Conservation (phyloP, 2,888 invertebrate genomes). For the Drymonia ruficornis region DNA sequence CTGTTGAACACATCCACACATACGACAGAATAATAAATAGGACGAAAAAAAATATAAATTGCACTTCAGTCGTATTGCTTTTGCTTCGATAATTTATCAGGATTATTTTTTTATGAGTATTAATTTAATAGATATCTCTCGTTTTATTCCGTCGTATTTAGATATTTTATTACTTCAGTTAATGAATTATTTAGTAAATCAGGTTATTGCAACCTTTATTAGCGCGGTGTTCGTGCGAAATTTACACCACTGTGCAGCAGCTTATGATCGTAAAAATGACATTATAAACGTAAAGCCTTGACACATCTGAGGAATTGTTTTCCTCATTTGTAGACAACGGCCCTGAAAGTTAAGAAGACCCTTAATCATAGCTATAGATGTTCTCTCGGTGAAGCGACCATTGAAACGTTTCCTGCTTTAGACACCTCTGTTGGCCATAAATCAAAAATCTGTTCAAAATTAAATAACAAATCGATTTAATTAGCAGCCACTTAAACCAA, state of each 20-base stretch:
- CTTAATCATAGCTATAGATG: constrained; percentile 51
- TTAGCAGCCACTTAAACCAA: constrained; percentile 3
- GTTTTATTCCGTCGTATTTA: not conserved
- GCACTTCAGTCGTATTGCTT: not conserved
- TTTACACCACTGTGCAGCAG: constrained; percentile 34
- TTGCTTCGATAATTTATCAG: not conserved
- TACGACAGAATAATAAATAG: not conserved
- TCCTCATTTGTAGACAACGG: constrained; percentile 66
- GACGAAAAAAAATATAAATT: not conserved
- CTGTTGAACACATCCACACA: not conserved
- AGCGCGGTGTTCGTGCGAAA: constrained; percentile 8
- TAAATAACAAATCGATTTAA: constrained; percentile 25
- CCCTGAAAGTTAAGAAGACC: constrained; percentile 57
- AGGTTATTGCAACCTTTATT: constrained; percentile 4
- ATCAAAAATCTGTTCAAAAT: constrained; percentile 26
- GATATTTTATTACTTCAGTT: not conserved
- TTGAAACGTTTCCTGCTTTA: constrained; percentile 34
- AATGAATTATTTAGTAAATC: constrained; percentile 2
- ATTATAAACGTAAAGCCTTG: constrained; percentile 62
- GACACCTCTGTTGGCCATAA: constrained; percentile 31
- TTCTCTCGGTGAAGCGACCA: constrained; percentile 27
- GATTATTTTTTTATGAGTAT: not conserved
- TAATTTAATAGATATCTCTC: not conserved
- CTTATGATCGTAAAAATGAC: constrained; percentile 55
- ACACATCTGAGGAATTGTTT: constrained; percentile 61